These are phyloP conservation scores for Psephotus haematonotus DNA, from an alignment of 2,113 vertebrate species.

Conservation along the genomic window DNA sequence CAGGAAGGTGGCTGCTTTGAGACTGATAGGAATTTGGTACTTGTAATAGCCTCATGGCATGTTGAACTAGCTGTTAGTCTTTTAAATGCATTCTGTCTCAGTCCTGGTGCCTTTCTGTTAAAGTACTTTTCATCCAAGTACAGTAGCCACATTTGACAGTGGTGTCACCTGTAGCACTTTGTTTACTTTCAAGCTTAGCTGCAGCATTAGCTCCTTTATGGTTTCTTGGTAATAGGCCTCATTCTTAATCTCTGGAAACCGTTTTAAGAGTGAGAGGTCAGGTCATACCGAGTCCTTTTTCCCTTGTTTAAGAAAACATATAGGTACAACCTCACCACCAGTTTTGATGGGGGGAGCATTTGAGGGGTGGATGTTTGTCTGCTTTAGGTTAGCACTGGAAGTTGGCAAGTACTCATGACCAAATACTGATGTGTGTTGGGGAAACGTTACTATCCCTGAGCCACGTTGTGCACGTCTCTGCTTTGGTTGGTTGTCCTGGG, in stretches of 20 bases:
- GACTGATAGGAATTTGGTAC: neutral
- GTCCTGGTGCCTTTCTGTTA: neutral
- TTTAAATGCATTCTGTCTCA: neutral
- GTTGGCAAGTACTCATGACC: neutral
- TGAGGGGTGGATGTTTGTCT: rapidly evolving
- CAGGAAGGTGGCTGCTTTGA: neutral
- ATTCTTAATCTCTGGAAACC: neutral
- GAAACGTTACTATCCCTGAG: neutral
- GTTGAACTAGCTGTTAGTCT: neutral
- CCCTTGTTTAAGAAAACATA: neutral
- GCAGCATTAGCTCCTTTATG: neutral
- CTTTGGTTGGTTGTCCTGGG: neutral
- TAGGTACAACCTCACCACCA: neutral
- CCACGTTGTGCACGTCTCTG: neutral
- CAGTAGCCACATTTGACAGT: neutral
- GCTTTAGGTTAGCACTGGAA: neutral
- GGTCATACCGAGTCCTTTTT: neutral
- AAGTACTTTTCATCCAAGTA: rapidly evolving
- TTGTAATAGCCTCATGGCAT: neutral
- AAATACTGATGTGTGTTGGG: too few relatives aligned
- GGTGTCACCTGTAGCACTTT: slow-evolving; percentile 20
- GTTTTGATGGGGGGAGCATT: neutral
- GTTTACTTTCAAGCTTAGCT: neutral
- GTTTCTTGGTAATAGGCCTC: slow-evolving; percentile 13
- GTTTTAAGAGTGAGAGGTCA: neutral